These are phyloP conservation scores for Acleris cristana DNA, from an alignment of 2,888 invertebrate genomes.

Conservation along the genomic window DNA sequence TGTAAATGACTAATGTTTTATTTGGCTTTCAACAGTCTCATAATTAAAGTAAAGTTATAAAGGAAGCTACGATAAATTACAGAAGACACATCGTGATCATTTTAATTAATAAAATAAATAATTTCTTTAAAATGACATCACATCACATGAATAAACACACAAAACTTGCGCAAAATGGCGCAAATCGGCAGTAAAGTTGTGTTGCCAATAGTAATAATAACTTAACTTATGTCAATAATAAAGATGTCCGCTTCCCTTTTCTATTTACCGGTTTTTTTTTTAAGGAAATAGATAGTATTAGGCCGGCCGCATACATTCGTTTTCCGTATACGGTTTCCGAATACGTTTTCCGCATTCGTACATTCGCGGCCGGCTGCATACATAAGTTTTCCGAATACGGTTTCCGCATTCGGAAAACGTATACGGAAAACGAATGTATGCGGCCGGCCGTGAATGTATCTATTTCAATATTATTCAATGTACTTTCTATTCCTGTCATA, in stretches of 20 bases:
- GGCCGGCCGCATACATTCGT: no score
- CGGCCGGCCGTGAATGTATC: no score
- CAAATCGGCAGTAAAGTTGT: constrained; percentile 9
- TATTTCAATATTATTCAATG: no score
- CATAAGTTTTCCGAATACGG: no score
- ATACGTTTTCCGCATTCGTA: no score
- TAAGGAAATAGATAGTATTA: no score
- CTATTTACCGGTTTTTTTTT: constrained; percentile 6
- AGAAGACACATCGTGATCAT: constrained; percentile 17
- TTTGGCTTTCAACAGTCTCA: constrained; percentile 34
- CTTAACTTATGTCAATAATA: constrained; percentile 30
- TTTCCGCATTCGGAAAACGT: no score
- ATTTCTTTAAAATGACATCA: constrained; percentile 30
- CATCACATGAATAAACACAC: constrained; percentile 21
- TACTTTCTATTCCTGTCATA: no score
- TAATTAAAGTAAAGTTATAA: constrained; percentile 15
- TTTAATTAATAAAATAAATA: constrained; percentile 28
- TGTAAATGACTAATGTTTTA: constrained; percentile 25
- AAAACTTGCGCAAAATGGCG: neutral
- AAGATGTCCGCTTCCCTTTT: neutral
- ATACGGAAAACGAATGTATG: no score
- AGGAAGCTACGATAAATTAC: constrained; percentile 29
- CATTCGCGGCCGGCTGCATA: no score
- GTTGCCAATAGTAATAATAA: constrained; percentile 17
- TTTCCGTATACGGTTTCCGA: no score